phyloP scores from a whole-genome alignment of 2,888 invertebrate species.

The Torymus tubicola region DNA sequence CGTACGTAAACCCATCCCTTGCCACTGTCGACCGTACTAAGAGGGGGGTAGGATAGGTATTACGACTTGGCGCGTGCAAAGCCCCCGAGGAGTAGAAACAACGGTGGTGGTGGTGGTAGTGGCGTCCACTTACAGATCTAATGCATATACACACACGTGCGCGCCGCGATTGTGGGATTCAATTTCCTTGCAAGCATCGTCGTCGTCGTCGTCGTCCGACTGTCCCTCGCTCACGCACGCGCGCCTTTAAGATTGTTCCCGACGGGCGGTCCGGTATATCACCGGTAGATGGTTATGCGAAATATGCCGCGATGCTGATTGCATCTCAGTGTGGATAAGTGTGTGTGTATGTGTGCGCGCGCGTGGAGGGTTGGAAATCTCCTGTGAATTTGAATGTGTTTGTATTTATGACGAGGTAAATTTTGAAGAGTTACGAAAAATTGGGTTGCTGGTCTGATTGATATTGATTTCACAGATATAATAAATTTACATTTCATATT shows the following conservation, averaged over 20 bases:
- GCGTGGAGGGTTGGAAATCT: too few relatives aligned
- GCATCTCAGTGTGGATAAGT: not conserved
- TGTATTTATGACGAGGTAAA: too few relatives aligned
- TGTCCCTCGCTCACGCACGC: slow-evolving; percentile 19
- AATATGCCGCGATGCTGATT: slow-evolving; percentile 36
- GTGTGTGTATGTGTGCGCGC: too few relatives aligned
- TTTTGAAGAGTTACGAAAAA: too few relatives aligned
- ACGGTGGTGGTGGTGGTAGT: slow-evolving; percentile 43
- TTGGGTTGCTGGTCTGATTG: too few relatives aligned
- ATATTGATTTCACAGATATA: too few relatives aligned
- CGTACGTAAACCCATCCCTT: too few relatives aligned
- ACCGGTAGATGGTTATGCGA: not conserved
- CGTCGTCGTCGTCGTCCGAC: slow-evolving; percentile 65
- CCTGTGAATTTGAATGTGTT: too few relatives aligned
- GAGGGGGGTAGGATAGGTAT: too few relatives aligned
- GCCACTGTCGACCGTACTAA: too few relatives aligned
- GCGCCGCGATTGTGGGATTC: slow-evolving; percentile 70
- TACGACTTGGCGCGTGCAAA: not conserved
- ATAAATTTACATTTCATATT: too few relatives aligned
- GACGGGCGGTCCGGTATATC: not conserved
- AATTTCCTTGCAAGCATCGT: slow-evolving; percentile 64
- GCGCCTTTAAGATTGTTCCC: slow-evolving; percentile 15
- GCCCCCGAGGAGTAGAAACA: slow-evolving; percentile 6
- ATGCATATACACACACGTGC: slow-evolving; percentile 65
- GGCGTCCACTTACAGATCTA: slow-evolving; percentile 66